Conservation (phyloP, 2,113 vertebrate species). For the Malurus melanocephalus region DNA sequence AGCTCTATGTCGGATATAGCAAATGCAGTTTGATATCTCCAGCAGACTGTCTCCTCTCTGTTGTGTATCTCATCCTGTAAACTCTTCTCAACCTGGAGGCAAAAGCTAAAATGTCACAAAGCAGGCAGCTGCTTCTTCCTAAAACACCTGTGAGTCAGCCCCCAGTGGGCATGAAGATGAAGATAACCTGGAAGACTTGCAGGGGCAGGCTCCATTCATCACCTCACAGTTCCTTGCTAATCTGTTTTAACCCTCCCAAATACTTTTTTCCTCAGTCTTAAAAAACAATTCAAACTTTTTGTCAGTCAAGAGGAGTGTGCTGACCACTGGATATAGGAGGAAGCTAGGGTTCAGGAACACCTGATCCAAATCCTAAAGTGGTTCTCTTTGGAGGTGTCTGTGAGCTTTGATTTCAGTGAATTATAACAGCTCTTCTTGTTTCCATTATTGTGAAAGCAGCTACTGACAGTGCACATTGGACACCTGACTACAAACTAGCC, state of each 20-base stretch:
- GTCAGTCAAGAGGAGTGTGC: background rate
- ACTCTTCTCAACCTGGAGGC: slow-evolving; percentile 45
- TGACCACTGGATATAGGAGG: background rate
- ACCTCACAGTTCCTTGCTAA: background rate
- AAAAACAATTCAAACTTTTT: background rate
- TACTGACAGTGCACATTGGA: background rate
- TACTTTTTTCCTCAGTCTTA: background rate
- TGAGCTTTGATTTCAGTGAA: background rate
- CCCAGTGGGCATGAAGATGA: slow-evolving; percentile 59
- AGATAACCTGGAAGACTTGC: slow-evolving; percentile 54
- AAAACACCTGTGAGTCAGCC: slow-evolving; percentile 60
- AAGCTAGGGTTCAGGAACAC: background rate
- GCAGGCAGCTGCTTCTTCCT: slow-evolving; percentile 58
- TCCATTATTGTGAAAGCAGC: background rate
- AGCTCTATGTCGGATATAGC: background rate
- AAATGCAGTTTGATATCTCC: slow-evolving; percentile 44
- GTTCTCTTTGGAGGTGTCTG: background rate
- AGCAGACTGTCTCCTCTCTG: slow-evolving; percentile 45
- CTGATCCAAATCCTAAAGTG: background rate
- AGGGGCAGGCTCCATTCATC: slow-evolving; percentile 36
- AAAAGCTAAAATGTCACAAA: slow-evolving; percentile 55
- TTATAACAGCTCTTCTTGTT: background rate
- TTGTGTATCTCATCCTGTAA: background rate
- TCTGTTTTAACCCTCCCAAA: slow-evolving; percentile 1
- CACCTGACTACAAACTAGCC: background rate